These are phyloP conservation scores for Calephelis perditalis DNA, from an alignment of 2,888 invertebrate species.

Conservation along the genomic window DNA sequence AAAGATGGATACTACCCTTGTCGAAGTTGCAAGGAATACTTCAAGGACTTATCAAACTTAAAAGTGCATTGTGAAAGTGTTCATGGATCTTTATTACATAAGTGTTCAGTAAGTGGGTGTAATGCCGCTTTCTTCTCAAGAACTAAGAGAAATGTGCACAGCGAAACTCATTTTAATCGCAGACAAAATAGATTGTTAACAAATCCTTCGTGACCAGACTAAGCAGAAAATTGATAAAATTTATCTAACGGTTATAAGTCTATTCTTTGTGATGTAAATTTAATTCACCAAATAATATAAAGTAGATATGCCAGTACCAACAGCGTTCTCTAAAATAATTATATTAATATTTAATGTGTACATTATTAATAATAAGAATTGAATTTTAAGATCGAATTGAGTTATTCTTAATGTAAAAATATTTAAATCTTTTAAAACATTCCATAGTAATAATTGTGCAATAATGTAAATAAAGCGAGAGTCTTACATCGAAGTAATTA, in stretches of 20 bases:
- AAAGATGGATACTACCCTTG: constrained; percentile 83
- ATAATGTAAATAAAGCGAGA: constrained; percentile 44
- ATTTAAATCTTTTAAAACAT: constrained; percentile 45
- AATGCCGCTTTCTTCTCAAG: constrained; percentile 87
- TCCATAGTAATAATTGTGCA: constrained; percentile 69
- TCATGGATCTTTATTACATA: constrained; percentile 83
- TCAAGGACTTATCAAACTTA: constrained; percentile 79
- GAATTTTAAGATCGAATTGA: background rate
- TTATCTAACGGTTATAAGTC: background rate
- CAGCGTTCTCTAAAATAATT: constrained; percentile 34
- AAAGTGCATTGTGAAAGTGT: constrained; percentile 85
- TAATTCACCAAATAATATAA: constrained; percentile 56
- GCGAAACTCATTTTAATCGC: constrained; percentile 79
- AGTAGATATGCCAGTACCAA: constrained; percentile 48
- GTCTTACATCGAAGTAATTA: background rate
- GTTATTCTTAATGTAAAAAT: constrained; percentile 37
- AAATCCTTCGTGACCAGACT: constrained; percentile 55
- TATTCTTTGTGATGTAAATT: constrained; percentile 68
- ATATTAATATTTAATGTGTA: constrained; percentile 16
- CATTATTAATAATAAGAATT: constrained; percentile 9
- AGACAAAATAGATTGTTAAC: constrained; percentile 52
- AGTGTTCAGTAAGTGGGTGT: constrained; percentile 87
- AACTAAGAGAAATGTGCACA: constrained; percentile 87
- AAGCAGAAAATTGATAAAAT: constrained; percentile 14
- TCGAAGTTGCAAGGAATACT: constrained; percentile 82